Conservation (phyloP, 2,113 vertebrate genomes). For the Emydocephalus ijimae region DNA sequence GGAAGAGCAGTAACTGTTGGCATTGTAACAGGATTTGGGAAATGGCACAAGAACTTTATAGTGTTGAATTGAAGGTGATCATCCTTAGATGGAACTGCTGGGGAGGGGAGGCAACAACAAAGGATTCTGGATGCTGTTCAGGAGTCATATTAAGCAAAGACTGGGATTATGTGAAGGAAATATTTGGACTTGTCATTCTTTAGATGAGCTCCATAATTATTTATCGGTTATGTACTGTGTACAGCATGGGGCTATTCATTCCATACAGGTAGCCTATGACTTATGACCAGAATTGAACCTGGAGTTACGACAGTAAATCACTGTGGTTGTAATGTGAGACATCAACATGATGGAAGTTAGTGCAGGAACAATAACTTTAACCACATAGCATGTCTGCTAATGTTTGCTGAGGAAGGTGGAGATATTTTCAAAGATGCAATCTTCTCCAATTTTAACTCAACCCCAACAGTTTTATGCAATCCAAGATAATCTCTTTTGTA, state of each 20-base stretch:
- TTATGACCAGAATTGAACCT: not conserved
- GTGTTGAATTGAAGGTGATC: not conserved
- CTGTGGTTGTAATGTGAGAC: not conserved
- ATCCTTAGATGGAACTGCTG: not conserved
- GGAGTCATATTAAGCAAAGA: not conserved
- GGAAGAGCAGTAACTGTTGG: not conserved
- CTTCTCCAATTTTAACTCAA: not conserved
- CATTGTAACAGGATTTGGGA: not conserved
- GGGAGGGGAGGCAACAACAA: not conserved
- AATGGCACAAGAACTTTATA: not conserved
- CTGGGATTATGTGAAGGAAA: not conserved
- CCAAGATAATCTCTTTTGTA: not conserved
- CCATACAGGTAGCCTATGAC: not conserved
- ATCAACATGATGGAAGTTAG: not conserved
- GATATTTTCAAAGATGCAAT: not conserved
- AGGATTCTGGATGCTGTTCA: not conserved
- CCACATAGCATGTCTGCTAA: not conserved
- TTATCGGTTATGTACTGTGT: not conserved
- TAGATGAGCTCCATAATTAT: not conserved
- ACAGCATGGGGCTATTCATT: not conserved
- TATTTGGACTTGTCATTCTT: not conserved
- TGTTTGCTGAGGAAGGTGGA: not conserved
- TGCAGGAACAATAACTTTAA: not conserved
- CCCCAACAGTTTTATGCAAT: not conserved
- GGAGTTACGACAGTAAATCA: not conserved